These are phyloP conservation scores for Zaprionus inermis DNA, from an alignment of 1,140 invertebrate species.

Conservation along the genomic window DNA sequence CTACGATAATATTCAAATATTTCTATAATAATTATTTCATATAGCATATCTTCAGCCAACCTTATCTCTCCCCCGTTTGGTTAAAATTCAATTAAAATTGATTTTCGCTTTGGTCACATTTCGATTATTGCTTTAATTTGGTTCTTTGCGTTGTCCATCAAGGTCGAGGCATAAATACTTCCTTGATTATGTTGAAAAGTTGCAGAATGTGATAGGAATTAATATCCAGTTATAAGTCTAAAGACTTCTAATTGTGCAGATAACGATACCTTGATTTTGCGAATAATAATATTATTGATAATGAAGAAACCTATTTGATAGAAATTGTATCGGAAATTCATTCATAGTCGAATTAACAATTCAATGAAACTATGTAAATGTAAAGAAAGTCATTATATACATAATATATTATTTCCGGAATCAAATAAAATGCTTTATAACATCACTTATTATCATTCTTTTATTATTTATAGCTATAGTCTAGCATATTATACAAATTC, in stretches of 20 bases:
- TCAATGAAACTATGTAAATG: not conserved
- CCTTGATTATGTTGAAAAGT: conserved; percentile 11
- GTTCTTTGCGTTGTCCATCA: conserved; percentile 19
- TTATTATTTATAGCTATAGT: no score
- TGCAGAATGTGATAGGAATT: conserved; percentile 13
- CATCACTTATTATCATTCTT: no score
- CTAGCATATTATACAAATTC: no score
- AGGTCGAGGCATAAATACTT: conserved; percentile 12
- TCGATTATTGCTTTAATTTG: conserved; percentile 28
- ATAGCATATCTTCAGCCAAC: conserved; percentile 26
- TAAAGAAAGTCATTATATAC: no score
- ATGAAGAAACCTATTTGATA: not conserved
- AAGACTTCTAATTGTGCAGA: conserved; percentile 18
- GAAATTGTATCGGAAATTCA: not conserved
- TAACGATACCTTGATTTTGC: not conserved
- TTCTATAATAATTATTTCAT: conserved; percentile 18
- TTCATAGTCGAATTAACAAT: not conserved
- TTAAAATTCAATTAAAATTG: conserved; percentile 32
- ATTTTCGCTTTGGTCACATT: conserved; percentile 15
- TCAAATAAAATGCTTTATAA: no score
- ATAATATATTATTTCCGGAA: no score
- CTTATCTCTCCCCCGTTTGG: conserved; percentile 24
- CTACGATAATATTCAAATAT: conserved; percentile 14
- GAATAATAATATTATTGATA: not conserved
- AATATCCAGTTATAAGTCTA: conserved; percentile 30